These are phyloP conservation scores for Drosophila subsilvestris DNA, from an alignment of 2,888 invertebrate genomes.

Conservation along the genomic window DNA sequence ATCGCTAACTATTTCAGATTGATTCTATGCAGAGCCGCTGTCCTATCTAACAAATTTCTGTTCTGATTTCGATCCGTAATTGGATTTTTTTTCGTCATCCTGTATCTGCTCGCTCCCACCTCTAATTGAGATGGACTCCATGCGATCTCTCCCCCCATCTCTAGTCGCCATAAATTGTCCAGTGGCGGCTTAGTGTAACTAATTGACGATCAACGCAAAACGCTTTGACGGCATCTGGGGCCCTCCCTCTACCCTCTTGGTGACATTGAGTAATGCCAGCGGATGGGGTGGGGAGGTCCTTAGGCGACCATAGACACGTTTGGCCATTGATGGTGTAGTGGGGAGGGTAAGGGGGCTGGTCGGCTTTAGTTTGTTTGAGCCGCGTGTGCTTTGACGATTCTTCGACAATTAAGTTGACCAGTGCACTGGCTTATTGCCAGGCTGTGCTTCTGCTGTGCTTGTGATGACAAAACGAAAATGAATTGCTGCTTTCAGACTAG, in stretches of 20 bases:
- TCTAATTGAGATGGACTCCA: conserved; percentile 4
- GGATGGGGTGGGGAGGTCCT: conserved; percentile 27
- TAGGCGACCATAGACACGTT: conserved; percentile 35
- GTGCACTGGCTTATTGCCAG: not conserved
- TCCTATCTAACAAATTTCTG: not conserved
- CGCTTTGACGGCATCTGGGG: conserved; percentile 38
- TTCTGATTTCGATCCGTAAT: not conserved
- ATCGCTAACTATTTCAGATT: too few species aligned
- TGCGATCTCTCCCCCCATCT: conserved; percentile 9
- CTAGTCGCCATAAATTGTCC: conserved; percentile 30
- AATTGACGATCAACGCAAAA: conserved; percentile 67
- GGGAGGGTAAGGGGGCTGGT: conserved; percentile 8
- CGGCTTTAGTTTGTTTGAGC: conserved; percentile 70
- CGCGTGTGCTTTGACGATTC: conserved; percentile 63
- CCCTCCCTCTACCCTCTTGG: conserved; percentile 27
- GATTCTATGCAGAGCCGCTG: too few species aligned
- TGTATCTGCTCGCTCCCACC: not conserved
- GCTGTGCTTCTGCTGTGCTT: not conserved
- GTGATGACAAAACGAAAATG: conserved; percentile 70
- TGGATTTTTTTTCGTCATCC: not conserved
- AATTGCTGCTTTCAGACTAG: conserved; percentile 66
- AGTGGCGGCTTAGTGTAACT: conserved; percentile 64
- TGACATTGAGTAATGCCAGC: conserved; percentile 77
- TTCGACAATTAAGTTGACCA: conserved; percentile 64
- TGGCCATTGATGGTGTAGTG: conserved; percentile 11